Evolutionary conservation across 2,113 vertebrate genomes (phyloP).

Genomic region (Rhynchopsitta pachyrhyncha): DNA sequence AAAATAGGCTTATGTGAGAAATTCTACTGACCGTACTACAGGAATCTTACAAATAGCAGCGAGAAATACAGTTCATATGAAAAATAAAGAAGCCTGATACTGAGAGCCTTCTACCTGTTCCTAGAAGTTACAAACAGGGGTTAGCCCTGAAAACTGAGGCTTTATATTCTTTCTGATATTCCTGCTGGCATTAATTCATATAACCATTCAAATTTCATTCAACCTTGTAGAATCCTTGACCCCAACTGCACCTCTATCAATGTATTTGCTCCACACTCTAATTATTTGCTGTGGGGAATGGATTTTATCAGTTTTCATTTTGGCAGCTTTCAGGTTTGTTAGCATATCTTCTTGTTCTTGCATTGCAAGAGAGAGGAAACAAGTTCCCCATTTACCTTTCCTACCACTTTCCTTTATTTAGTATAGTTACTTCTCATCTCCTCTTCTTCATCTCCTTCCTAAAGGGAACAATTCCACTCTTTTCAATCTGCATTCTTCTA

Average conservation of each 20-base stretch:
- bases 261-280: neutral
- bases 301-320: constrained; percentile 3
- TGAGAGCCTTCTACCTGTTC: neutral
- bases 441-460: neutral
- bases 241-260: neutral
- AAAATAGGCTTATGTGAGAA: constrained; percentile 12
- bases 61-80: neutral
- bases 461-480: neutral
- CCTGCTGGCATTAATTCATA: neutral
- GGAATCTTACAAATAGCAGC: neutral
- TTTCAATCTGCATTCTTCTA: neutral
- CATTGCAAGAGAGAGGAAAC: neutral
- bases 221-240: neutral
- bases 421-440: neutral
- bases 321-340: neutral
- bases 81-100: neutral
- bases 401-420: neutral
- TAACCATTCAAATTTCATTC: neutral
- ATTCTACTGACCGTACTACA: neutral
- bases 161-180: neutral
- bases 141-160: neutral
- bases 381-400: neutral
- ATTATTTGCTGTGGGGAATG: neutral
- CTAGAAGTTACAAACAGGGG: neutral
- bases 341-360: neutral